Conservation (phyloP, 92 coral and sea anemone species). For the Porites divaricata region DNA sequence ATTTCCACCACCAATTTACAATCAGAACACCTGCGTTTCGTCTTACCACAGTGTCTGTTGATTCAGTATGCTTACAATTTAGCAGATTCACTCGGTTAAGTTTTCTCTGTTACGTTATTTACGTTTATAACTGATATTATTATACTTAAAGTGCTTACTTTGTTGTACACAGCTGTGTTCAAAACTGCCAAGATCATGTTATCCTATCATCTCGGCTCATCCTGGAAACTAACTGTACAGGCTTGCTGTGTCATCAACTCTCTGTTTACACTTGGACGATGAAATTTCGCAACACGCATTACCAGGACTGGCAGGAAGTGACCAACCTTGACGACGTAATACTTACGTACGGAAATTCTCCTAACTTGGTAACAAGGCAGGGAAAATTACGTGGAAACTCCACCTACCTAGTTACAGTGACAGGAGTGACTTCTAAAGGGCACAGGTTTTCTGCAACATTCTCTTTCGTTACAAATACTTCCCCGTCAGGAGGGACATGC, state of each 20-base stretch:
- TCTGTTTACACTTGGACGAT: conserved; percentile 61
- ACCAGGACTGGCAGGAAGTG: conserved; percentile 52
- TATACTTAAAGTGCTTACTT: no score
- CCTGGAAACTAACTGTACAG: conserved; percentile 65
- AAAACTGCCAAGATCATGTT: conserved; percentile 69
- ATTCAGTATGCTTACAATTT: not conserved
- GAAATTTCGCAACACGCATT: conserved; percentile 25
- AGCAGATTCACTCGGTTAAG: not conserved
- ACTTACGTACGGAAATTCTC: conserved; percentile 80
- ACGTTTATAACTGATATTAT: not conserved
- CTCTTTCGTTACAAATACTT: conserved; percentile 66
- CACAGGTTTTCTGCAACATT: conserved; percentile 59
- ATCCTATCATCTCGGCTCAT: conserved; percentile 74
- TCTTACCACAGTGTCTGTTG: no score
- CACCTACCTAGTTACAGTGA: conserved; percentile 61
- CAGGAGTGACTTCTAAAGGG: conserved; percentile 59
- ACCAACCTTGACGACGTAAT: conserved; percentile 54
- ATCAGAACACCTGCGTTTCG: no score
- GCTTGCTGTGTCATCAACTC: conserved; percentile 63
- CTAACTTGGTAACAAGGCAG: conserved; percentile 72
- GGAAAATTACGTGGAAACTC: conserved; percentile 69
- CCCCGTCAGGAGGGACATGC: conserved; percentile 82
- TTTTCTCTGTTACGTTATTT: not conserved
- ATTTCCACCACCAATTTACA: no score
- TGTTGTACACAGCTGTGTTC: conserved; percentile 61